Conservation (phyloP, 2,797 vertebrate species). For the Neosilurus hyrtlii region DNA sequence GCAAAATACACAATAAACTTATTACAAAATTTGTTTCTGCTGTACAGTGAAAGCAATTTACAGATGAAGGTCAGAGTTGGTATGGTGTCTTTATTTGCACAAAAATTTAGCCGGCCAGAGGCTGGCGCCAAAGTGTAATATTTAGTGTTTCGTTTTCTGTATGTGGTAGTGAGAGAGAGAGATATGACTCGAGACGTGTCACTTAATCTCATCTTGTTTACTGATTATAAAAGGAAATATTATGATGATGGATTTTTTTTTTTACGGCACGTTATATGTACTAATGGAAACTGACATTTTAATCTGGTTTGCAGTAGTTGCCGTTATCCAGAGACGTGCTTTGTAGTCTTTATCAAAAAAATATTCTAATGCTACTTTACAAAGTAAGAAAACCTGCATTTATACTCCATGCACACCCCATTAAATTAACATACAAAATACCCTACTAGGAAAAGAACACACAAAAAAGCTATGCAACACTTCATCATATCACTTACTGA, state of each 20-base stretch:
- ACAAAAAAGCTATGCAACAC: not conserved
- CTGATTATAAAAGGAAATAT: not conserved
- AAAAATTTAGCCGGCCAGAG: not conserved
- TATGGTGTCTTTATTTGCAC: not conserved
- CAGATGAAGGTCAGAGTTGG: not conserved
- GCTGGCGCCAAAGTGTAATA: not conserved
- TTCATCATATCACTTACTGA: not conserved
- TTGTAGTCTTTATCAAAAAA: not conserved
- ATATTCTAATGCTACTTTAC: not conserved
- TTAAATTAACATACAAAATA: not conserved
- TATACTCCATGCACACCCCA: not conserved
- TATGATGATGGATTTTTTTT: not conserved
- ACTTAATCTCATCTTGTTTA: conserved; percentile 1
- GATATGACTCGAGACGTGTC: not conserved
- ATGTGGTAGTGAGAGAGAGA: too few species aligned
- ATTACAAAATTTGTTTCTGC: not conserved
- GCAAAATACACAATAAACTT: not conserved
- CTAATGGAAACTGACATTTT: not conserved
- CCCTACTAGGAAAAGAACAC: not conserved
- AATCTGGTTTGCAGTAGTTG: not conserved
- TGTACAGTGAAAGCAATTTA: not conserved
- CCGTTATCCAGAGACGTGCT: not conserved
- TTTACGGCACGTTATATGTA: not conserved
- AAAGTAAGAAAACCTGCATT: not conserved
- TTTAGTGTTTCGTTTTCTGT: not conserved